These are phyloP conservation scores for Atta texana DNA, from an alignment of 1,140 invertebrate genomes.

Conservation along the genomic window DNA sequence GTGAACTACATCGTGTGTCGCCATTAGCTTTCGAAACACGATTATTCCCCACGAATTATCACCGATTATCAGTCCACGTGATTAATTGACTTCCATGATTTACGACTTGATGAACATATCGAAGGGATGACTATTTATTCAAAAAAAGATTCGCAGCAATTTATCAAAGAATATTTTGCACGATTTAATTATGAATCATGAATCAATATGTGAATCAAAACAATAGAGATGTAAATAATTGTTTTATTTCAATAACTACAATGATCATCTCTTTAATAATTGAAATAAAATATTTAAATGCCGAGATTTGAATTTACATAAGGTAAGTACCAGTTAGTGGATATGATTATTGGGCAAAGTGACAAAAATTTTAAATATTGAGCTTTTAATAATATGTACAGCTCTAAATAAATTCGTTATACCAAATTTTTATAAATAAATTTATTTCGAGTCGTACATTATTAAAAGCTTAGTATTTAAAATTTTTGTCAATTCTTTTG, in stretches of 20 bases:
- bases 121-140: neutral
- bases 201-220: neutral
- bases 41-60: neutral
- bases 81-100: slow-evolving; percentile 17
- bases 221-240: neutral
- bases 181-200: slow-evolving; percentile 3
- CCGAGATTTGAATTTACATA: neutral
- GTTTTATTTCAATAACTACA: slow-evolving; percentile 13
- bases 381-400: too few species aligned
- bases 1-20: neutral
- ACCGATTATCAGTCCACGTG: neutral
- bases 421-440: too few species aligned
- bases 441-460: too few species aligned
- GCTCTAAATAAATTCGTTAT: too few species aligned
- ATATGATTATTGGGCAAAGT: too few species aligned
- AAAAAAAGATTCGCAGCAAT: slow-evolving; percentile 3
- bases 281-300: neutral
- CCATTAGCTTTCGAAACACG: neutral
- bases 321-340: too few species aligned
- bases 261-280: slow-evolving; percentile 15
- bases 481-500: too few species aligned
- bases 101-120: neutral
- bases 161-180: slow-evolving; percentile 16
- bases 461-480: too few species aligned
- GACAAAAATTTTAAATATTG: too few species aligned